Percentiles rank a stretch among this genome's conserved stretches.
Conservation (phyloP, 2,113 vertebrate species). For the Gopherus evgoodei region DNA sequence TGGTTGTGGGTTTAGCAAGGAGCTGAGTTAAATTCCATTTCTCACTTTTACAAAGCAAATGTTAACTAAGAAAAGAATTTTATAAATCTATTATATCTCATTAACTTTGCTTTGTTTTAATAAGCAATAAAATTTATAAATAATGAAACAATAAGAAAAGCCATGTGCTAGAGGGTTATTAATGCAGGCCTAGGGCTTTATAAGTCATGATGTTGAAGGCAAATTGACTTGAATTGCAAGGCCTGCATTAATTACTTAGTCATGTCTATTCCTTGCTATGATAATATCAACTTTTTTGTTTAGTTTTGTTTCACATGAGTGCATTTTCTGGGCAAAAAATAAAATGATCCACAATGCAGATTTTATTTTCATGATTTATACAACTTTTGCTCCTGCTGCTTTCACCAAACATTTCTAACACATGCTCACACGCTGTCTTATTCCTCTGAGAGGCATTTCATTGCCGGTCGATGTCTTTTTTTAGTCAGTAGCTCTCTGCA, state of each 20-base stretch:
- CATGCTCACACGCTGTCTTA: background rate
- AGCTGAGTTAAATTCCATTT: background rate
- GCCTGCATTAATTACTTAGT: conserved; percentile 63
- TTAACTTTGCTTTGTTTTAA: conserved; percentile 64
- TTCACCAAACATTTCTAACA: background rate
- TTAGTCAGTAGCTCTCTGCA: background rate
- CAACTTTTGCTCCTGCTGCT: background rate
- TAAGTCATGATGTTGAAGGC: conserved; percentile 68
- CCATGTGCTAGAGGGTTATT: conserved; percentile 60
- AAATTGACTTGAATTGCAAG: conserved; percentile 77
- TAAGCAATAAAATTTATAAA: conserved; percentile 68
- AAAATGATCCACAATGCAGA: background rate
- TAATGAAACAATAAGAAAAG: conserved; percentile 70
- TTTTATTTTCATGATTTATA: conserved; percentile 21
- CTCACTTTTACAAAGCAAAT: conserved; percentile 12
- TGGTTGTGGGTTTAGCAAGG: background rate
- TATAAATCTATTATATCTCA: conserved; percentile 60
- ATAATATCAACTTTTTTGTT: conserved; percentile 22
- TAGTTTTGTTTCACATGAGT: conserved; percentile 12
- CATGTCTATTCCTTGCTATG: conserved; percentile 48
- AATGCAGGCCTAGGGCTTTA: conserved; percentile 62
- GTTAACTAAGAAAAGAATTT: conserved; percentile 61
- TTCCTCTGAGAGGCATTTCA: background rate
- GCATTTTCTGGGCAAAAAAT: background rate
- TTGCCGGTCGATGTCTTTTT: background rate